Conservation (phyloP, 2,888 invertebrate species). For the Eupithecia tripunctaria region DNA sequence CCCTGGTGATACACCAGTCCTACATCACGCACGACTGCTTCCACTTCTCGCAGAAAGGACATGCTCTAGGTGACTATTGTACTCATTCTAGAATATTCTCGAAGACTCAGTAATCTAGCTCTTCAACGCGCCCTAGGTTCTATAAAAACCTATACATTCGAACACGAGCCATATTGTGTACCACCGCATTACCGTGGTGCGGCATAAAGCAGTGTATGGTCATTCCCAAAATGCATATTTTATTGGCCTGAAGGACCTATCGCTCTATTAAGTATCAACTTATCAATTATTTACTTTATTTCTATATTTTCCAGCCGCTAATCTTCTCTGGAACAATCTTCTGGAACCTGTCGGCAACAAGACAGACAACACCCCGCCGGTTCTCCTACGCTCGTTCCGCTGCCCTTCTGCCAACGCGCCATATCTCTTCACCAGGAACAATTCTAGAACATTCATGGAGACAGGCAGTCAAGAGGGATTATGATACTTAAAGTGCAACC, state of each 20-base stretch:
- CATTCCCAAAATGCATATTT: no score
- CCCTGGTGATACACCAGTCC: conserved; percentile 87
- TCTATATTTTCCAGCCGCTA: conserved; percentile 82
- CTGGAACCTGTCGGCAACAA: conserved; percentile 88
- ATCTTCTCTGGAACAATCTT: conserved; percentile 89
- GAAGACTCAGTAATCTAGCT: conserved; percentile 88
- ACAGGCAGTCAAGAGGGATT: conserved; percentile 66
- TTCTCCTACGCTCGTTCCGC: conserved; percentile 84
- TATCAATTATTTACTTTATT: neutral
- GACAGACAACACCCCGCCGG: conserved; percentile 80
- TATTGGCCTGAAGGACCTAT: no score
- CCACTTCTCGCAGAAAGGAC: conserved; percentile 92
- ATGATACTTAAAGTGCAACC: conserved; percentile 24
- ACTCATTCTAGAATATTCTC: conserved; percentile 50
- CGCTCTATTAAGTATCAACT: no score
- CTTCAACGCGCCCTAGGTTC: conserved; percentile 86
- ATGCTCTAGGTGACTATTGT: conserved; percentile 71
- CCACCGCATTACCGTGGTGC: no score
- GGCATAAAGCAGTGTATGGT: no score
- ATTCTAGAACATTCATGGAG: conserved; percentile 66
- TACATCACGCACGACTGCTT: conserved; percentile 91
- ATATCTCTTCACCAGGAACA: conserved; percentile 87
- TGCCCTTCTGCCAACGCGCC: conserved; percentile 86
- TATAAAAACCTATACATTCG: no score
- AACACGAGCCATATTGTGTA: no score